Base-by-base conservation (phyloP, 2,888 invertebrate genomes). In the Drosophila rellima region DNA sequence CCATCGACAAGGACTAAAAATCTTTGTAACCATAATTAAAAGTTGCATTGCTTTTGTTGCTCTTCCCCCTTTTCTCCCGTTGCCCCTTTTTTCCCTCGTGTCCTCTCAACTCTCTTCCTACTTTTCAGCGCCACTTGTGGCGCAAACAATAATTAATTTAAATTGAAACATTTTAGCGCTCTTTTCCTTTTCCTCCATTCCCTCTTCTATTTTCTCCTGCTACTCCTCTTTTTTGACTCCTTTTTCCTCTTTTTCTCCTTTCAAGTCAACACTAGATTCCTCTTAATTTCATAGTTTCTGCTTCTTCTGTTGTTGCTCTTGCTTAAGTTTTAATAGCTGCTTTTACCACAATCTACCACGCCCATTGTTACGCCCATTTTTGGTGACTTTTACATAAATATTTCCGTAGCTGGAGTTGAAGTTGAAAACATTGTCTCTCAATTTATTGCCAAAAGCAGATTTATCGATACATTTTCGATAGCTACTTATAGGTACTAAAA, bases 131-230 rank as follows among this genome's bases (percentile, higher is more conserved):
- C 82, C 90, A 90, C 91, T 91, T 90, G 91, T 90, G 89, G 90
- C 84, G 83, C 89, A 90, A 90, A 90, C 90, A 90, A 91, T 90
- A 91, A 90, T 91, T 91, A 90, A 91, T 90, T 90, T 90, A 88
- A 91, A 91, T 91, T 90, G 90, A 91, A 91, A 90, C 88, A 82
- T 84, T 87, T 87, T 75, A 78, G 86, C 82, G 75, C 76, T 57
- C 57, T 63, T 60, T 26, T 37, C 31, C 59, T 11, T 8, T 11
- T 1, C n/a, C 17, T 37, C 11, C 1, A n/a, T 29, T n/a, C 13
- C 20, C 42, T 18, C 8, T 11, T 42, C 1, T n/a, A 6, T 42
- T 13, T 13, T 1, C 18, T 15, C 10, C 48, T 31, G 5, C 33
- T n/a, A 5, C 33, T 35, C 0, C 33, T n/a, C 33, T 39, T 45